Evolutionary conservation across 23 tunicate genomes (phyloP), one percentile per base, ranked within the genome.

Genomic region (Halocynthia aurantium): DNA sequence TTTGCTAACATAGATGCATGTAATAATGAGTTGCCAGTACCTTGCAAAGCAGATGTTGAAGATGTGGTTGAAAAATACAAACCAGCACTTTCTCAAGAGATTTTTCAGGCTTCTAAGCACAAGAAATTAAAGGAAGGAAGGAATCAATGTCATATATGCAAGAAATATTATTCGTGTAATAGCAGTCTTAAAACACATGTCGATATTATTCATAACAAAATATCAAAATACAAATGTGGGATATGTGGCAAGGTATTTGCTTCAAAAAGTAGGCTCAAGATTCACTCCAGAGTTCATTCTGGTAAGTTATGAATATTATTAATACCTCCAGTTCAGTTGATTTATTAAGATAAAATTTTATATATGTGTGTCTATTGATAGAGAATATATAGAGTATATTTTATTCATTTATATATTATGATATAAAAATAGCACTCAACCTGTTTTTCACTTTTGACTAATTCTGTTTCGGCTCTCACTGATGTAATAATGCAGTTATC

Each of bases 241-340:
- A 56, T 67, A 61, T 86, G 92, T 76, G 92, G 85, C 8, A 55
- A 22, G 9, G 51, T n/a, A 18, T 73, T 80, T 78, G 90, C 81
- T 0, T 70, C n/a, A 6, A 22, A 20, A 15, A 7, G 84, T 31
- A 54, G 61, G 52, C 76, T 72, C 50, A 80, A 10, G 44, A 56
- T 6, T 6, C 90, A 85, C 84, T 55, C 63, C 58, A 53, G 65
- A 58, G 77, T 70, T 56, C 87, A 83, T 81, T 76, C 87, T 15
- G 81, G 87, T 49, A 81, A 73, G n/a, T 31, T 31, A 31, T 31
- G 4, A 31, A 31, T 31, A 31, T 31, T 31, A 31, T 31, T 31
- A 4, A 31, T 31, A 31, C 44, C 4, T 31, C 44, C 44, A 31
- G 44, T 31, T 31, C 44, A 31, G 2, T 31, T 31, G 44, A 31